Percentiles rank a stretch among this genome's conserved stretches.
These are phyloP conservation scores for Hypena proboscidalis DNA, from an alignment of 2,888 invertebrate species.

Conservation along the genomic window DNA sequence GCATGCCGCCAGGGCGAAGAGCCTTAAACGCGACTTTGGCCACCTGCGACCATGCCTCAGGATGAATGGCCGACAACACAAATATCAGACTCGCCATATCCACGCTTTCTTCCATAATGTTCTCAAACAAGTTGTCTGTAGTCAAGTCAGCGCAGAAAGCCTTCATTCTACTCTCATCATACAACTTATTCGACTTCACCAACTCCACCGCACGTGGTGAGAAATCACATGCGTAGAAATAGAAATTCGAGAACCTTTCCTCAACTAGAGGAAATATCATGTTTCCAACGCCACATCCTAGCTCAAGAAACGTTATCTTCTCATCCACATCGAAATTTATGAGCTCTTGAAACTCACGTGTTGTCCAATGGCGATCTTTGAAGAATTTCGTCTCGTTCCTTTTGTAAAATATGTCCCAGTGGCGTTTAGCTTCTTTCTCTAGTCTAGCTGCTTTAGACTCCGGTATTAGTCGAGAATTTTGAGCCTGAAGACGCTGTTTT, in stretches of 20 bases:
- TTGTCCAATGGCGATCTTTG: conserved; percentile 98
- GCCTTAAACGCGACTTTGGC: conserved; percentile 87
- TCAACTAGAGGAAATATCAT: conserved; percentile 96
- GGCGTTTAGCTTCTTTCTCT: conserved; percentile 92
- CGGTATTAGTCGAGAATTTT: conserved; percentile 85
- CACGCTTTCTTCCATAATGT: conserved; percentile 79
- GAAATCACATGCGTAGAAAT: conserved; percentile 96
- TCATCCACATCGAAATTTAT: conserved; percentile 82
- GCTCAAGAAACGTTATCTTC: conserved; percentile 89
- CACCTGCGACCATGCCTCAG: conserved; percentile 89
- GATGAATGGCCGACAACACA: conserved; percentile 97
- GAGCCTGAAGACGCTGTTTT: conserved; percentile 86
- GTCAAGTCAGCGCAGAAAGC: conserved; percentile 96
- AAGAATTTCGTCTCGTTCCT: conserved; percentile 97
- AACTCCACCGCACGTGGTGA: conserved; percentile 96
- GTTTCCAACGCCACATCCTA: conserved; percentile 99
- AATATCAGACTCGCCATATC: conserved; percentile 96
- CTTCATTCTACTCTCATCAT: conserved; percentile 86
- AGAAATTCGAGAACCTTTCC: conserved; percentile 87
- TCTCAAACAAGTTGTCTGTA: conserved; percentile 86
- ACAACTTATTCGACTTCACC: conserved; percentile 89
- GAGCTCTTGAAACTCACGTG: conserved; percentile 95
- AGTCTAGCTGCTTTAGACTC: conserved; percentile 91
- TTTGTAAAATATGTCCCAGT: conserved; percentile 99
- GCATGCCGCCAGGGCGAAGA: conserved; percentile 90